Percentiles rank a stretch among this genome's conserved stretches.
phyloP scores from a whole-genome alignment of 2,888 invertebrate genomes.

The Dolichopus griseipennis region DNA sequence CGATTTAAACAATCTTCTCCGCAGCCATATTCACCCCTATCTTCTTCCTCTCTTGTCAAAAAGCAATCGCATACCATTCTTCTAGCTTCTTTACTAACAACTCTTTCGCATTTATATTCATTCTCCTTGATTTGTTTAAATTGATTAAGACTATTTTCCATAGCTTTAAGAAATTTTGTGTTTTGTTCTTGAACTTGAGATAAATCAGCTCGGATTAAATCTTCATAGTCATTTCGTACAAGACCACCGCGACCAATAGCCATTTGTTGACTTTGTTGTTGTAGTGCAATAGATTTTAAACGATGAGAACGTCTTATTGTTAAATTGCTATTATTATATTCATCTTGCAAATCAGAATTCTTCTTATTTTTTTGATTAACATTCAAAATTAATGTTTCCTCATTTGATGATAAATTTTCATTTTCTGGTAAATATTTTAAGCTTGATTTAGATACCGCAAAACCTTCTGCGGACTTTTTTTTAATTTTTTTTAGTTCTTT shows the following conservation, averaged over 20 bases:
- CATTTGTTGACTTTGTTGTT: constrained; percentile 54
- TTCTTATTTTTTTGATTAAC: too few species aligned
- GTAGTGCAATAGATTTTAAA: constrained; percentile 60
- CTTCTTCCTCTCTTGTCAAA: constrained; percentile 78
- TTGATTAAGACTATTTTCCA: constrained; percentile 53
- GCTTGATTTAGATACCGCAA: neutral
- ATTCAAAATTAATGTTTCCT: neutral
- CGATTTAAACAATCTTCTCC: constrained; percentile 95
- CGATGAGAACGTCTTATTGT: constrained; percentile 65
- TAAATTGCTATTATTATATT: neutral
- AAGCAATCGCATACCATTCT: constrained; percentile 95
- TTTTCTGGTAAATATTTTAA: neutral
- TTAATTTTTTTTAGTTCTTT: constrained; percentile 11
- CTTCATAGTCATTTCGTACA: constrained; percentile 48
- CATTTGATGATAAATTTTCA: neutral
- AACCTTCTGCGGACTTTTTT: neutral
- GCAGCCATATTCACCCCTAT: constrained; percentile 76
- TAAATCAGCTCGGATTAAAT: constrained; percentile 22
- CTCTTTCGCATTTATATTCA: constrained; percentile 73
- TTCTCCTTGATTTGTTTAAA: constrained; percentile 79
- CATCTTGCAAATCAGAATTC: too few species aligned
- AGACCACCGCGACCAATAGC: constrained; percentile 58
- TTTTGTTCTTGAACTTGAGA: constrained; percentile 37
- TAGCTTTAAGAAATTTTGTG: constrained; percentile 39
- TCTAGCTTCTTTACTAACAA: constrained; percentile 80